Conservation (phyloP, 2,888 invertebrate species). For the Hemicrepidius hirtus region DNA sequence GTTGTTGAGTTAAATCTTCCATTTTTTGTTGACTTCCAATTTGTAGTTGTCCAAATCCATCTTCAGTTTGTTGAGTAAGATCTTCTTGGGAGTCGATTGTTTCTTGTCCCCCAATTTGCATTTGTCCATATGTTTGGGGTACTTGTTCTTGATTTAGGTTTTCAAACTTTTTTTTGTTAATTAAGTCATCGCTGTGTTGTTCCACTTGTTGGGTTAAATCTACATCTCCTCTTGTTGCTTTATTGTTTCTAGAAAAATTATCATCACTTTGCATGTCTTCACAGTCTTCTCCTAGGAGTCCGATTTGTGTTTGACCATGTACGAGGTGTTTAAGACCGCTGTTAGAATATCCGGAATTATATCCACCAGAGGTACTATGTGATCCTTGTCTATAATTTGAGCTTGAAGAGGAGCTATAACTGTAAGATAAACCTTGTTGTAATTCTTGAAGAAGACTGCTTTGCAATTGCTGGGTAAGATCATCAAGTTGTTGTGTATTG, state of each 20-base stretch:
- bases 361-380: constrained; percentile 15
- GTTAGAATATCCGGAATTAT: constrained; percentile 18
- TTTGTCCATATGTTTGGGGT: constrained; percentile 53
- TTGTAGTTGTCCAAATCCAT: constrained; percentile 60
- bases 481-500: constrained; percentile 61
- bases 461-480: constrained; percentile 65
- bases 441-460: constrained; percentile 65
- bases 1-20: constrained; percentile 31
- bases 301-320: not conserved
- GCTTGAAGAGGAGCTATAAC: constrained; percentile 56
- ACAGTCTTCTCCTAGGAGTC: constrained; percentile 40
- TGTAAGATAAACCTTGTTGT: constrained; percentile 65
- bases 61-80: constrained; percentile 58
- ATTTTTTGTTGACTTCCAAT: constrained; percentile 35
- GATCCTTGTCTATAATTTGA: constrained; percentile 14
- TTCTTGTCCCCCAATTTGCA: constrained; percentile 38
- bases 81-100: constrained; percentile 46
- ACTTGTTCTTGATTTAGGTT: constrained; percentile 41
- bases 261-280: constrained; percentile 53
- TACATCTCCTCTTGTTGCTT: too few relatives aligned
- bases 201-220: constrained; percentile 54
- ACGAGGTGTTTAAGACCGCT: not conserved
- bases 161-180: constrained; percentile 57
- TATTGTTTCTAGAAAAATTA: constrained; percentile 19
- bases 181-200: constrained; percentile 48